Evolutionary conservation across 30 jellyfish, hydroid and myxozoan genomes (phyloP).

Genomic region (Aurelia coerulea): DNA sequence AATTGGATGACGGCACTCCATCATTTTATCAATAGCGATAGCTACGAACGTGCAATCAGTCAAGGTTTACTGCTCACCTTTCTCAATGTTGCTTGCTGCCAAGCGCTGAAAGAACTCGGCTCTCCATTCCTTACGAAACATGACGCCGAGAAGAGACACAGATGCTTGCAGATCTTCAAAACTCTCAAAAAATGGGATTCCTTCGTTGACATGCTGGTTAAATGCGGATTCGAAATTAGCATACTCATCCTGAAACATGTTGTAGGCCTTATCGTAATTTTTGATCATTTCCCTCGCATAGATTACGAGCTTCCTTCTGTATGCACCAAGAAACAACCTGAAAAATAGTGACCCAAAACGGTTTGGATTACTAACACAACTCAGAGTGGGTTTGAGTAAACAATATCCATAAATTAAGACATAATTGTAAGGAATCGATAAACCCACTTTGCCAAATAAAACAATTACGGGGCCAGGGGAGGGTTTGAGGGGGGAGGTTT

Average conservation of each 20-base stretch:
- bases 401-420: too few species aligned
- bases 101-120: conserved; percentile 18
- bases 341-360: too few species aligned
- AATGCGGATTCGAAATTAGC: conserved; percentile 35
- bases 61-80: too few species aligned
- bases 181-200: conserved; percentile 36
- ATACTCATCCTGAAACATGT: conserved; percentile 18
- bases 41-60: too few species aligned
- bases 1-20: too few species aligned
- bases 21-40: too few species aligned
- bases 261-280: conserved; percentile 16
- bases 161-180: conserved; percentile 24
- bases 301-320: background rate
- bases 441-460: too few species aligned
- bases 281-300: background rate
- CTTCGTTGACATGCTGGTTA: conserved; percentile 15
- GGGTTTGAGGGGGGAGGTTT: too few species aligned
- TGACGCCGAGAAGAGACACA: conserved; percentile 6
- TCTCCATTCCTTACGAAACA: conserved; percentile 39
- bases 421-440: too few species aligned
- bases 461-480: too few species aligned
- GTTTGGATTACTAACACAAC: too few species aligned
- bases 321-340: background rate
- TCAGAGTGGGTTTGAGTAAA: too few species aligned
- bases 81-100: conserved; percentile 1